Percentiles rank a stretch among this genome's conserved stretches.
Conservation (phyloP, 1,140 invertebrate genomes). For the Tribolium castaneum region DNA sequence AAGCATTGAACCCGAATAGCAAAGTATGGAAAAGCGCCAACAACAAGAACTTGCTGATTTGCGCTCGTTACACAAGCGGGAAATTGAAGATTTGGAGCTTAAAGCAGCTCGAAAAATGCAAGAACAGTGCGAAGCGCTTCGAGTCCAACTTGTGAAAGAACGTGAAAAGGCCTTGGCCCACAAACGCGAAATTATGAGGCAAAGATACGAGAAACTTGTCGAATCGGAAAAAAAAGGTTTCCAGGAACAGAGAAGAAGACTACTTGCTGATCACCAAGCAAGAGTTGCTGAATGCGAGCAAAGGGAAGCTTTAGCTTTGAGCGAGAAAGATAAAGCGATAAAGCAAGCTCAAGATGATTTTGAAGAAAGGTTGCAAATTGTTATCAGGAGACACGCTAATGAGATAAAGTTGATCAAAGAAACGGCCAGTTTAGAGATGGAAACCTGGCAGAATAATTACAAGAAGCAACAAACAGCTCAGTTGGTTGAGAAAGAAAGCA, state of each 20-base stretch:
- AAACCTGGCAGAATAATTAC: slow-evolving; percentile 69
- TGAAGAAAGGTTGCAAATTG: slow-evolving; percentile 64
- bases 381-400: slow-evolving; percentile 63
- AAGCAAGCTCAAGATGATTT: slow-evolving; percentile 65
- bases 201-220: slow-evolving; percentile 68
- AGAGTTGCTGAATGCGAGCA: slow-evolving; percentile 66
- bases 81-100: slow-evolving; percentile 70
- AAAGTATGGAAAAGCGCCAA: slow-evolving; percentile 73
- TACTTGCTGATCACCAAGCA: slow-evolving; percentile 65
- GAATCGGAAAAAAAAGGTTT: slow-evolving; percentile 67
- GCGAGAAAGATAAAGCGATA: slow-evolving; percentile 64
- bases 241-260: slow-evolving; percentile 67
- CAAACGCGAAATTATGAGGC: slow-evolving; percentile 65
- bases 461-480: slow-evolving; percentile 68
- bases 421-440: slow-evolving; percentile 68
- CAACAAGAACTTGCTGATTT: slow-evolving; percentile 71
- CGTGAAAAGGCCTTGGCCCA: slow-evolving; percentile 67
- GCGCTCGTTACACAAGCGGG: slow-evolving; percentile 70
- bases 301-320: slow-evolving; percentile 59
- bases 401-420: slow-evolving; percentile 69
- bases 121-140: slow-evolving; percentile 66
- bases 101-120: slow-evolving; percentile 67
- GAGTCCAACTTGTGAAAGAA: slow-evolving; percentile 66
- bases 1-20: slow-evolving; percentile 77
- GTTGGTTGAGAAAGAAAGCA: slow-evolving; percentile 69